phyloP scores from a whole-genome alignment of 2,113 vertebrate genomes.

The Sinocyclocheilus grahami region DNA sequence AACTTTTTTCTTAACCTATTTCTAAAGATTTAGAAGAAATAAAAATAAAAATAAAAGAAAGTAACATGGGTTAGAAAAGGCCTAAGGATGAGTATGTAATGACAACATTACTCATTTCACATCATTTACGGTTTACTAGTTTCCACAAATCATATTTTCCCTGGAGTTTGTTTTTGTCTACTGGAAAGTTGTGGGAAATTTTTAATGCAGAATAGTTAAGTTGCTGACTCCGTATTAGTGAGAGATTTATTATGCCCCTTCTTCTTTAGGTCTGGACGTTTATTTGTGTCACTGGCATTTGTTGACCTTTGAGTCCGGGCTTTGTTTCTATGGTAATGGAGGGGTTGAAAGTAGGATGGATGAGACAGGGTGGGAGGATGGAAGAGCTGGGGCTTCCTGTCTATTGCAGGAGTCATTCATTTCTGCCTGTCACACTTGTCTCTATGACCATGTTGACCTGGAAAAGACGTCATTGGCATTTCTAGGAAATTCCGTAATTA shows the following conservation, averaged over 20 bases:
- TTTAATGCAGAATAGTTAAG: neutral
- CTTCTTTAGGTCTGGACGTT: slow-evolving; percentile 14
- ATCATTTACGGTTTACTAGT: neutral
- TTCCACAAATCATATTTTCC: neutral
- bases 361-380: slow-evolving; percentile 12
- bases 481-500: neutral
- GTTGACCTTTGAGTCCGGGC: slow-evolving; percentile 62
- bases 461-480: slow-evolving; percentile 36
- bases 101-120: neutral
- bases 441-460: slow-evolving; percentile 42
- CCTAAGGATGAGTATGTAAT: no score
- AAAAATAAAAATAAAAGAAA: no score
- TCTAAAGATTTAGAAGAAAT: no score
- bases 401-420: neutral
- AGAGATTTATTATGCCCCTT: neutral
- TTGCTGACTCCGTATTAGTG: neutral
- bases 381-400: neutral
- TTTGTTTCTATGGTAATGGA: slow-evolving; percentile 64
- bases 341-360: slow-evolving; percentile 21
- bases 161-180: neutral
- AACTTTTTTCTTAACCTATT: no score
- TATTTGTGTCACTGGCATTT: slow-evolving; percentile 58
- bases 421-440: slow-evolving; percentile 37
- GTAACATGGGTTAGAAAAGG: no score
- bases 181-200: neutral